phyloP scores from a whole-genome alignment of 2,113 vertebrate species.

The Rhegmatorhina hoffmannsi region DNA sequence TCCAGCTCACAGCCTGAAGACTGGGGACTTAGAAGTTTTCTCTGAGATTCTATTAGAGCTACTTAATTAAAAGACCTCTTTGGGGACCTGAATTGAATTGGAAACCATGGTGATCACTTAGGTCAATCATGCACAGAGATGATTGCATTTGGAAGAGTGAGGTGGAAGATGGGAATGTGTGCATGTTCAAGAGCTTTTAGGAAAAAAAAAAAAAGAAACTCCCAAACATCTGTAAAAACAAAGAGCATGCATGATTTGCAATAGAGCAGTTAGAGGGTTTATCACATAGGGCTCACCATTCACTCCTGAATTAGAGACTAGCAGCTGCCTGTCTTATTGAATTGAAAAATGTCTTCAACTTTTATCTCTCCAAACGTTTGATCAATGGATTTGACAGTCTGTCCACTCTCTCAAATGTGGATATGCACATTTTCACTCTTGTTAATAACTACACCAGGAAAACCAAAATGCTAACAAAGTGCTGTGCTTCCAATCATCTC shows the following conservation, averaged over 20 bases:
- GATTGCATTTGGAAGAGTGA: constrained; percentile 19
- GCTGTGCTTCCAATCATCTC: neutral
- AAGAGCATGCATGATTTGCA: neutral
- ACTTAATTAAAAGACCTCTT: constrained; percentile 60
- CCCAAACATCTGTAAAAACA: neutral
- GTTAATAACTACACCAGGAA: neutral
- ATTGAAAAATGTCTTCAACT: neutral
- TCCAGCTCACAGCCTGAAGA: neutral
- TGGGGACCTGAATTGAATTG: constrained; percentile 51
- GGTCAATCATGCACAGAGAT: constrained; percentile 19
- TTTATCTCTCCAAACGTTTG: neutral
- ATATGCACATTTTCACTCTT: neutral
- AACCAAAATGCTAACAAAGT: neutral
- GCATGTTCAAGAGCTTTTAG: neutral
- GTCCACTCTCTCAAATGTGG: neutral
- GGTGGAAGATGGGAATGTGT: neutral
- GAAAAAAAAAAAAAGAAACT: neutral
- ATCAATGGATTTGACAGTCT: neutral
- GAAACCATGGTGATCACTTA: constrained; percentile 47
- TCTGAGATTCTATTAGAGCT: constrained; percentile 35
- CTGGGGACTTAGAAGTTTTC: constrained; percentile 1
- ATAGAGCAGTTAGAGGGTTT: neutral
- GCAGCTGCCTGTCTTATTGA: neutral
- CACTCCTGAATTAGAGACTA: neutral
- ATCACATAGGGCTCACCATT: neutral